Conservation (phyloP, 2,797 vertebrate genomes). For the Synaphobranchus kaupii region DNA sequence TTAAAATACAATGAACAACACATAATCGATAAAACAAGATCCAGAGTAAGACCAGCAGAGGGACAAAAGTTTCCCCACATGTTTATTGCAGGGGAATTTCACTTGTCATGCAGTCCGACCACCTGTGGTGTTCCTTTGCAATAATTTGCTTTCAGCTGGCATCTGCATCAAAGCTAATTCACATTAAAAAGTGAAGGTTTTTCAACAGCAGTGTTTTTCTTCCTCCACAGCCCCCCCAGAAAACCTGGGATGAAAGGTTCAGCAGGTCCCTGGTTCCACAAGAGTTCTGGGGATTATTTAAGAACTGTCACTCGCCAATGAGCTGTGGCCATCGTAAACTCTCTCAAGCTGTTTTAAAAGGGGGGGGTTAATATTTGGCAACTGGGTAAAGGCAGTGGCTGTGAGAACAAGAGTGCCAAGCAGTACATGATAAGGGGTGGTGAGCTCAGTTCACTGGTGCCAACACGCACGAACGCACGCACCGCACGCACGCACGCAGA, state of each 20-base stretch:
- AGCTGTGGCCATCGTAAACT: not conserved
- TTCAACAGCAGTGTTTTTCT: not conserved
- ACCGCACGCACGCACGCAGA: not conserved
- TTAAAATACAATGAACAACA: constrained; percentile 44
- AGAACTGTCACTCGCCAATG: too few species aligned
- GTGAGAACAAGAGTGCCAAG: constrained; percentile 25
- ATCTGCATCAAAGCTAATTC: constrained; percentile 27
- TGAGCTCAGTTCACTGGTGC: constrained; percentile 34
- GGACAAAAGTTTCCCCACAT: constrained; percentile 27
- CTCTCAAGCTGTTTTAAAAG: constrained; percentile 21
- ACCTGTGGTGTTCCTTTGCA: constrained; percentile 9
- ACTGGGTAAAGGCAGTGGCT: constrained; percentile 34
- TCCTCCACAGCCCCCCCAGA: not conserved
- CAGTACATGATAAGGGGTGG: constrained; percentile 42
- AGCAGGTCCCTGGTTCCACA: too few species aligned
- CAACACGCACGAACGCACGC: not conserved
- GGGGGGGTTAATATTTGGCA: constrained; percentile 39
- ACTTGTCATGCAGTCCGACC: not conserved
- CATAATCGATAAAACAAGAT: constrained; percentile 37
- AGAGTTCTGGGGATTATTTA: too few species aligned
- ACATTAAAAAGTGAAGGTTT: constrained; percentile 29
- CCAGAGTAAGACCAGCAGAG: constrained; percentile 38
- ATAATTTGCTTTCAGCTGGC: not conserved
- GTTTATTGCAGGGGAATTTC: constrained; percentile 25
- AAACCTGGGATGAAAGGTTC: not conserved